Conservation (phyloP, 2,888 invertebrate species). For the Myathropa florea region DNA sequence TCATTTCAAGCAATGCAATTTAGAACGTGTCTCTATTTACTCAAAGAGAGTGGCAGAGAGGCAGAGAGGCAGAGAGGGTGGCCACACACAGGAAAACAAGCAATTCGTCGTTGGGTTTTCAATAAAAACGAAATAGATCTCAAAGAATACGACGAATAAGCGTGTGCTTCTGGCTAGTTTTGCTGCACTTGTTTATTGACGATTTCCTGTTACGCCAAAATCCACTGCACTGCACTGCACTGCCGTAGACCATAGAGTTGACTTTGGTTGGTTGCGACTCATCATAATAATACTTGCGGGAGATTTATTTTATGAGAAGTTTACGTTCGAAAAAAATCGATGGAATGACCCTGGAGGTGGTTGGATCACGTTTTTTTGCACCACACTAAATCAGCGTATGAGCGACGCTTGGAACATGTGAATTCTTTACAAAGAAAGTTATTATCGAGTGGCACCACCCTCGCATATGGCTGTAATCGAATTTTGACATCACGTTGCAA, state of each 20-base stretch:
- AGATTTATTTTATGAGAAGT: slow-evolving; percentile 23
- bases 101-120: not conserved
- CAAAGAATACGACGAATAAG: not conserved
- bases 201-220: slow-evolving; percentile 35
- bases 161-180: not conserved
- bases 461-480: not conserved
- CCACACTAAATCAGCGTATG: not conserved
- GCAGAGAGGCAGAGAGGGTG: not conserved
- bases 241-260: not conserved
- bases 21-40: not conserved
- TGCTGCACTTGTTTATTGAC: slow-evolving; percentile 37
- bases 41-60: not conserved
- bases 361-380: slow-evolving; percentile 16
- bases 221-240: slow-evolving; percentile 7
- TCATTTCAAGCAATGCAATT: not conserved
- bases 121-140: slow-evolving; percentile 1
- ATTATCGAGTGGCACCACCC: too few species aligned
- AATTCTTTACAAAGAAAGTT: not conserved
- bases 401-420: not conserved
- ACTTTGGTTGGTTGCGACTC: too few species aligned
- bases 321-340: slow-evolving; percentile 39
- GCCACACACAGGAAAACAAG: not conserved
- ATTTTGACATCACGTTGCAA: slow-evolving; percentile 35
- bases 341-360: not conserved
- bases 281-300: not conserved